Evolutionary conservation across 2,888 invertebrate species (phyloP), one percentile per base, ranked within the genome.

Genomic region (Escarpia spicata): DNA sequence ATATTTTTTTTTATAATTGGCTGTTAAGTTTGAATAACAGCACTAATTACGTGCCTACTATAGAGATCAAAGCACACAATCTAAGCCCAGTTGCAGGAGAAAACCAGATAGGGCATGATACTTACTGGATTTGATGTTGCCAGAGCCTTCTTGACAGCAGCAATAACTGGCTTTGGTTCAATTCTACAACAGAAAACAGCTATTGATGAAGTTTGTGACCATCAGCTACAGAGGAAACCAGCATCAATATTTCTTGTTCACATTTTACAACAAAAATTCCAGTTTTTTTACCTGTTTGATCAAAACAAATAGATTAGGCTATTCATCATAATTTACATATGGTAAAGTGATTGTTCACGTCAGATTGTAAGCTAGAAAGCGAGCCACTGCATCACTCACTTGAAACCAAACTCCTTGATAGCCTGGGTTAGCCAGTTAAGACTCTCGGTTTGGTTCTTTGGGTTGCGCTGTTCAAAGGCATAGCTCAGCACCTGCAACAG

Each of bases 371-470:
- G 37, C 43, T 8, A 15, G 31, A 31, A 8, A 91, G 91, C n/a
- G 37, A 19, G 91, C 43, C 91, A 92, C 90, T 91, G 91, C 19
- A 26, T 19, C 26, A 94, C 96, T 97, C 96, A 98, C 98, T 97
- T 97, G 95, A 98, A 98, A 2, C 99, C 99, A 97, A 99, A 99
- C 96, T 99, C 98, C 95, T 97, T 97, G 8, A 99, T 97, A 0
- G 98, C 98, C 90, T 96, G 97, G 0, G 97, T 97, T 93, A 98
- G 97, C 98, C 99, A 99, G 93, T 97, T 97, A 92, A 99, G 97
- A 93, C 98, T 97, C 96, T 99, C 99, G 0, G 98, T 97, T 95
- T 98, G 98, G 90, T 98, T 98, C 96, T 98, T 98, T 0, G 99
- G 99, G 95, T 98, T 99, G 96, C 98, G 98, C 96, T 98, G 98